Conservation (phyloP, 2,888 invertebrate genomes). For the Mamestra brassicae region DNA sequence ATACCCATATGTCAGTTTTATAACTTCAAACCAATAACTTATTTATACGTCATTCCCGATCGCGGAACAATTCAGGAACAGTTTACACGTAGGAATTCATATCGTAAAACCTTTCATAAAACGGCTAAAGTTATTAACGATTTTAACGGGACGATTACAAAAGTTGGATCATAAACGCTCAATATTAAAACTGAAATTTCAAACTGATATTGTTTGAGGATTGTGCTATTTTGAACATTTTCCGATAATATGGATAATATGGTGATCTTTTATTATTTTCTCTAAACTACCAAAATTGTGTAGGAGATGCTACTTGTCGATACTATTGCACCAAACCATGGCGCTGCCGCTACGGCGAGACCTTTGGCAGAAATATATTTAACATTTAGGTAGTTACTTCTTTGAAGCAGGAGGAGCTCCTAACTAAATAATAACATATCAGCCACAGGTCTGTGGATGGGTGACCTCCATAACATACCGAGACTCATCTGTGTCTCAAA, state of each 20-base stretch:
- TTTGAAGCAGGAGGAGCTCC: no score
- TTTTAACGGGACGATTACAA: slow-evolving; percentile 50
- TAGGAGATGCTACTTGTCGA: no score
- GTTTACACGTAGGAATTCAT: slow-evolving; percentile 64
- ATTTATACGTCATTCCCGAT: neutral
- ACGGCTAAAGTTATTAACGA: slow-evolving; percentile 70
- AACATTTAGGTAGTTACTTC: no score
- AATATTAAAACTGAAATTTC: slow-evolving; percentile 46
- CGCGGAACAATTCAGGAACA: slow-evolving; percentile 34
- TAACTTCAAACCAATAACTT: neutral
- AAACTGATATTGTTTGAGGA: slow-evolving; percentile 38
- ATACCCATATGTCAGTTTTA: neutral
- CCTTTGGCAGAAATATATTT: no score
- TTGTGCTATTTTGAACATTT: slow-evolving; percentile 2
- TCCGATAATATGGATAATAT: neutral
- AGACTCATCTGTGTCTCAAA: no score
- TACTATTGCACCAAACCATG: no score
- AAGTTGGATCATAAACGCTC: slow-evolving; percentile 55
- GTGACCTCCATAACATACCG: no score
- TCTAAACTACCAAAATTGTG: no score
- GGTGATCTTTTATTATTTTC: no score
- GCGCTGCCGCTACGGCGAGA: no score
- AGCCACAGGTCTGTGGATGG: no score
- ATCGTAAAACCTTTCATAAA: slow-evolving; percentile 68
- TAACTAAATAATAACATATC: no score